Conservation (phyloP, 2,888 invertebrate genomes). For the Drosophila cracens region DNA sequence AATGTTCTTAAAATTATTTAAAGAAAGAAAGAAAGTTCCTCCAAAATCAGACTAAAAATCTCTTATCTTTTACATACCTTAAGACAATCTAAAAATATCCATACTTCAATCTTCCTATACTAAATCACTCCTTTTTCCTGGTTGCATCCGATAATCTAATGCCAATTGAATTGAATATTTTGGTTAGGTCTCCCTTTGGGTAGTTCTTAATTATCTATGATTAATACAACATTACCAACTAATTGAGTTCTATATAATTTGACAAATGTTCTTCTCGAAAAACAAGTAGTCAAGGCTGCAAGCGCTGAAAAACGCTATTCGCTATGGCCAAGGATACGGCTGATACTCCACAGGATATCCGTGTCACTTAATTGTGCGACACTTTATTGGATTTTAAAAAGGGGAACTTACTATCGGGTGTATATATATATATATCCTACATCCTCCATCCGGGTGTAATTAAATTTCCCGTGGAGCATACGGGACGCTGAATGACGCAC, state of each 20-base stretch:
- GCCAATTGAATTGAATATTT: constrained; percentile 6
- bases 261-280: constrained; percentile 38
- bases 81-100: not conserved
- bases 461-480: constrained; percentile 77
- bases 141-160: not conserved
- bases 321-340: constrained; percentile 18
- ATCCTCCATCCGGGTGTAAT: constrained; percentile 58
- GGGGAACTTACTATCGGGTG: constrained; percentile 48
- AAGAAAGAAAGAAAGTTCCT: not conserved
- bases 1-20: not conserved
- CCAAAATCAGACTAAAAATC: not conserved
- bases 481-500: constrained; percentile 58
- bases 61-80: not conserved
- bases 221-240: constrained; percentile 56
- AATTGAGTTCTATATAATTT: constrained; percentile 61
- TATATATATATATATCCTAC: constrained; percentile 1
- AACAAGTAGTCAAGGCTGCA: constrained; percentile 31
- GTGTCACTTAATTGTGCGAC: constrained; percentile 78
- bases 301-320: constrained; percentile 2
- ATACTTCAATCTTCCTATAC: not conserved
- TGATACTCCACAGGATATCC: constrained; percentile 70
- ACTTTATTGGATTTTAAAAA: constrained; percentile 82
- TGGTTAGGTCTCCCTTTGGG: not conserved
- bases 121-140: not conserved
- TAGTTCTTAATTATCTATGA: constrained; percentile 52